A percentile compares a stretch with the other conserved stretches of the same genome.
phyloP scores from a whole-genome alignment of 2,113 vertebrate species.

The Toxostoma redivivum region DNA sequence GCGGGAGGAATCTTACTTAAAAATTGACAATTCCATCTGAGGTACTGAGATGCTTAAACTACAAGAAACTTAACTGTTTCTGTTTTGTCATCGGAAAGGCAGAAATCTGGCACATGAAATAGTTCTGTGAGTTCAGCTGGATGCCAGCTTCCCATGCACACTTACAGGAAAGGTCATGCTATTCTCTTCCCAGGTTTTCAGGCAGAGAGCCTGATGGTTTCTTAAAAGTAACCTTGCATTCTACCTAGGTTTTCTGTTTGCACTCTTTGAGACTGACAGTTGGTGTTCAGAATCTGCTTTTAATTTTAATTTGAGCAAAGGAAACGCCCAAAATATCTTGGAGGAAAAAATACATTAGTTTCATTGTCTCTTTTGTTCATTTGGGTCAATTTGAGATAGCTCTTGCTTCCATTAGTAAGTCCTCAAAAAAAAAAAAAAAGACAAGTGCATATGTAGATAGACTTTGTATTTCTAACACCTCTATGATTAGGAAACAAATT shows the following conservation, averaged over 20 bases:
- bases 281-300: background rate
- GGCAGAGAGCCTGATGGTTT: background rate
- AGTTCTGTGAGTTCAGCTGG: background rate
- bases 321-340: background rate
- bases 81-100: background rate
- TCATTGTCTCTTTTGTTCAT: background rate
- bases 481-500: background rate
- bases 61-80: background rate
- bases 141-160: background rate
- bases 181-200: background rate
- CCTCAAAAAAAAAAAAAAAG: background rate
- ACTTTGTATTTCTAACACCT: background rate
- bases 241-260: background rate
- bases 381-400: background rate
- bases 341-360: background rate
- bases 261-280: background rate
- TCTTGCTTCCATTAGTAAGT: background rate
- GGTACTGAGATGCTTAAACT: background rate
- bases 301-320: background rate
- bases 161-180: background rate
- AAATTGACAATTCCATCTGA: background rate
- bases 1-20: background rate
- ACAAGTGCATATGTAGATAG: background rate
- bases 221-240: background rate
- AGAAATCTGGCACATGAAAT: background rate